phyloP scores from a whole-genome alignment of 2,888 invertebrate genomes.

The Zeuzera pyrina region DNA sequence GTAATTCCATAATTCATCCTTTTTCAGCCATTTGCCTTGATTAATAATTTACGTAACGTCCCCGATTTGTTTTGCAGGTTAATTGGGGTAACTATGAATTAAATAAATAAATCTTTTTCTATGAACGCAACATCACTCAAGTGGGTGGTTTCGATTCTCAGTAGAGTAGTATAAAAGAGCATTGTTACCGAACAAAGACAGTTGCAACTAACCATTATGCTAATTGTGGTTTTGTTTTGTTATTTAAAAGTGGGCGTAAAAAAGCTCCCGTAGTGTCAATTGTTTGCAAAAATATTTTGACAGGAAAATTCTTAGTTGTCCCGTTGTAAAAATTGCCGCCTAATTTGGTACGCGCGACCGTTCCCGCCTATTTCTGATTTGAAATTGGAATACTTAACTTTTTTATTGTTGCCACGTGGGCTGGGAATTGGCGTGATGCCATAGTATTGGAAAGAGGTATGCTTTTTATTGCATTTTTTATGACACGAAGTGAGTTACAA shows the following conservation, averaged over 20 bases:
- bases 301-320: slow-evolving; percentile 59
- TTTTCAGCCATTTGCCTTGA: slow-evolving; percentile 60
- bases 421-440: slow-evolving; percentile 11
- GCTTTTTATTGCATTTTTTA: neutral
- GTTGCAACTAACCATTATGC: slow-evolving; percentile 57
- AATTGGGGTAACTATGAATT: slow-evolving; percentile 45
- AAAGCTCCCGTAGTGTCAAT: slow-evolving; percentile 35
- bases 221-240: slow-evolving; percentile 73
- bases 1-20: slow-evolving; percentile 67
- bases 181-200: slow-evolving; percentile 20
- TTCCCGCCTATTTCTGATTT: slow-evolving; percentile 49
- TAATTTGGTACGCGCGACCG: slow-evolving; percentile 47
- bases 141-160: slow-evolving; percentile 2
- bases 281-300: slow-evolving; percentile 72
- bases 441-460: neutral
- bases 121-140: too few species aligned
- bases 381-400: slow-evolving; percentile 59
- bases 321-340: slow-evolving; percentile 58
- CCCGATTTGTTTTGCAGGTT: slow-evolving; percentile 46
- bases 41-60: slow-evolving; percentile 57
- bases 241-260: slow-evolving; percentile 42
- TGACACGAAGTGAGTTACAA: too few species aligned
- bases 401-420: slow-evolving; percentile 60
- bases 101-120: too few species aligned
- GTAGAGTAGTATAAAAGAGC: neutral